These are phyloP conservation scores for Noctua janthina DNA, from an alignment of 2,888 invertebrate species.

Conservation along the genomic window DNA sequence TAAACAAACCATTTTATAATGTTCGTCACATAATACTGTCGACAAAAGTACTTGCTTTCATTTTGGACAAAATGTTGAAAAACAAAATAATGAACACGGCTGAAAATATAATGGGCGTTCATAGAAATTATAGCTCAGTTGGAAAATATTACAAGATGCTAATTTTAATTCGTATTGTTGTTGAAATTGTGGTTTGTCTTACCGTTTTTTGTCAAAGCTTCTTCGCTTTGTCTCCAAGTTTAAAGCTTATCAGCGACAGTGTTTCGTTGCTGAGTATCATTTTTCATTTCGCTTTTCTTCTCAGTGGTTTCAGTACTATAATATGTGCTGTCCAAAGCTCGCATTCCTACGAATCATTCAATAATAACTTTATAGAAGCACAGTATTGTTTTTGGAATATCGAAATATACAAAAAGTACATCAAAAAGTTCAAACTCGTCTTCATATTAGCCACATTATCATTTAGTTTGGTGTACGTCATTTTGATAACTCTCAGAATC, in stretches of 20 bases:
- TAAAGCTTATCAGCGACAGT: not conserved
- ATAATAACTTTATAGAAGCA: constrained; percentile 13
- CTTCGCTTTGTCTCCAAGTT: not conserved
- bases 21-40: not conserved
- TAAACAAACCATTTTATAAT: not conserved
- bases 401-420: constrained; percentile 1
- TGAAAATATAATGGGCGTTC: constrained; percentile 36
- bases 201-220: not conserved
- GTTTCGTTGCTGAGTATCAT: fast-evolving
- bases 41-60: not conserved
- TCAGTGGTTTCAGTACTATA: constrained; percentile 5
- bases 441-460: constrained; percentile 3
- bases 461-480: not conserved
- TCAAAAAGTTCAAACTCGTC: constrained; percentile 7
- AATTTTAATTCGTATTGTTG: constrained; percentile 23
- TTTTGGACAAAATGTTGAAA: constrained; percentile 9
- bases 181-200: constrained; percentile 1
- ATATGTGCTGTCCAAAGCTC: constrained; percentile 25
- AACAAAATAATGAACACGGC: constrained; percentile 9
- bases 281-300: constrained; percentile 14
- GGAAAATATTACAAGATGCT: constrained; percentile 17
- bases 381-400: constrained; percentile 19
- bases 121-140: constrained; percentile 29
- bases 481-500: not conserved
- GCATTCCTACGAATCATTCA: constrained; percentile 9